Base-by-base conservation (phyloP, 2,797 vertebrate genomes). In the Gymnothorax reevesii region DNA sequence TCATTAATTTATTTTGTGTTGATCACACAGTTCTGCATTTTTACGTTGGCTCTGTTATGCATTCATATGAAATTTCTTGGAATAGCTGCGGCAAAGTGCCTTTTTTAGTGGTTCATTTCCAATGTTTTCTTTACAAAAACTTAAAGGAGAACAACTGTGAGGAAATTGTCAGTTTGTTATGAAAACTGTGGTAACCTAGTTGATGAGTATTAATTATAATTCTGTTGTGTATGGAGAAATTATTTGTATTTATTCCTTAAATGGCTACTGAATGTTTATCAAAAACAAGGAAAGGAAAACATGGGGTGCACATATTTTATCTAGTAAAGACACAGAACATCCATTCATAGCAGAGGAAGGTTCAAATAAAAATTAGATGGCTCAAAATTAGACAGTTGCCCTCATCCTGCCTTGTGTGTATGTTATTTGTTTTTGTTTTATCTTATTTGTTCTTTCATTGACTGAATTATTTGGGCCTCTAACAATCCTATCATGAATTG, bases 121-220 rank as follows among this genome's bases (percentile, higher is more conserved):
- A 55, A 80, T 80, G 15, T 54, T 22, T 77, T 27, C 42, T 22
- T 54, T 7, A 12, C 17, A 22, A 80, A 75, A 8, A 42, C 17
- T 9, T 57, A n/a, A 69, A 71, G 52, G 49, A 69, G 55, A 84
- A n/a, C 2, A 57, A 86, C 73, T 77, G 27, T 77, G 25, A 86
- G 6, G 42, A 6, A 59, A 10, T 49, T 52, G 49, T 86, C 33
- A 27, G 85, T 87, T 85, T 89, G 90, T 57, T 85, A 83, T 87
- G 88, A 85, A 88, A 86, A 85, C 88, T 89, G 84, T 88, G 91
- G 88, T 88, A 87, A 89, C 85, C 83, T 86, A 83, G 90, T 90
- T 94, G 91, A 92, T 92, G 93, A 87, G 90, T 87, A 93, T 93
- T 94, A 91, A 92, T 92, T 93, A 87, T 90, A 87, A 93, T 93